Percentiles rank a stretch among this genome's conserved stretches.
phyloP scores from a whole-genome alignment of 1,140 invertebrate species.

The Drosophila asahinai region DNA sequence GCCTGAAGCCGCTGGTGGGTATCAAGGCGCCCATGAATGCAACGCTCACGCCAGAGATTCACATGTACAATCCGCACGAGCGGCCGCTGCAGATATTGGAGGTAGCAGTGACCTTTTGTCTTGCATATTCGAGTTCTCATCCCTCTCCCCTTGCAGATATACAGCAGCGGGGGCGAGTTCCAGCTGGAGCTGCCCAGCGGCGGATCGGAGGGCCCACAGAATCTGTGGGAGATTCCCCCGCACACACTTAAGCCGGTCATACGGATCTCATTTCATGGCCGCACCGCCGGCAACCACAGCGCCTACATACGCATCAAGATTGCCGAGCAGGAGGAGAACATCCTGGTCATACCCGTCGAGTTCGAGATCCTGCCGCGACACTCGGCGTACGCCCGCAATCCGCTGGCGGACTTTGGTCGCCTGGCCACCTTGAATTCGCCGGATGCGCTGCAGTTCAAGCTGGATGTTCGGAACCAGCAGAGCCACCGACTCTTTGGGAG shows the following conservation, averaged over 20 bases:
- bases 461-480: conserved; percentile 66
- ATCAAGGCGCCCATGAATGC: conserved; percentile 96
- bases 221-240: conserved; percentile 95
- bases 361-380: conserved; percentile 91
- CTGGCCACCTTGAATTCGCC: conserved; percentile 54
- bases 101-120: conserved; percentile 21
- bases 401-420: conserved; percentile 92
- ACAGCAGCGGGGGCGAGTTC: conserved; percentile 96
- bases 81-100: conserved; percentile 92
- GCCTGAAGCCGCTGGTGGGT: conserved; percentile 94
- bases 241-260: conserved; percentile 95
- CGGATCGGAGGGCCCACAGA: conserved; percentile 90
- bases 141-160: conserved; percentile 81
- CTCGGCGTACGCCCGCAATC: conserved; percentile 91
- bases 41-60: conserved; percentile 94
- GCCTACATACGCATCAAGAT: conserved; percentile 85
- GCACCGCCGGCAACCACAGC: conserved; percentile 85
- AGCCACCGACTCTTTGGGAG: conserved; percentile 53
- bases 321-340: conserved; percentile 78
- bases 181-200: conserved; percentile 94
- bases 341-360: conserved; percentile 93
- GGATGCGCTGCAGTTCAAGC: conserved; percentile 55
- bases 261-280: conserved; percentile 92
- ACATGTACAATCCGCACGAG: conserved; percentile 97
- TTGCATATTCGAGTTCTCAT: background rate